Evolutionary conservation across 2,797 vertebrate genomes (phyloP), one percentile per base, ranked within the genome.

Genomic region (Catamblyrhynchus diadema): DNA sequence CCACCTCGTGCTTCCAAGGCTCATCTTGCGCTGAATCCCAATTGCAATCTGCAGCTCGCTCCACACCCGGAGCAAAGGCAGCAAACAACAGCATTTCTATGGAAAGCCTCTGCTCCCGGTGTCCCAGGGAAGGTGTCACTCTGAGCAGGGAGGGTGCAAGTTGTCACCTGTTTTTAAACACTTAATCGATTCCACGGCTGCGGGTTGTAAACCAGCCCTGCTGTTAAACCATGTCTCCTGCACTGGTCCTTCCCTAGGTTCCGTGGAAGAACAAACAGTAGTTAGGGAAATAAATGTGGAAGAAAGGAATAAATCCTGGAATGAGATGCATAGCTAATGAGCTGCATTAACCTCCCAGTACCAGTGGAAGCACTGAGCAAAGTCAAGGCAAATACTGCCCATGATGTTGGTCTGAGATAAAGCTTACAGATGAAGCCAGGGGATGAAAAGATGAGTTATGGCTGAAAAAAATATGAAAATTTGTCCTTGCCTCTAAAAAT

Each of bases 1-100:
- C 92, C 67, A 85, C 90, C 93, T 95, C 74, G 12, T 54, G 60
- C 86, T 92, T 90, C 88, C 94, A 33, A 54, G 92, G 86, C 82
- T 82, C 74, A 39, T 92, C 92, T 94, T 95, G 94, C 88, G 0
- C 94, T 94, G 94, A 93, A 95, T 95, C 79, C 90, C 92, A 95
- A 92, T 91, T 18, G 93, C 94, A 96, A 94, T 82, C 96, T 96
- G 94, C 94, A 14, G 86, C 48, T 94, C 67, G 6, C 77, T 82
- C 57, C 18, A 6, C 51, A 6, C 72, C 54, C 66, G 5, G 14
- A 42, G 86, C 17, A 4, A 16, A 81, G 82, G 82, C 93, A 95
- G 93, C 88, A 81, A 93, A 93, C 90, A 84, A 27, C 90, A 80
- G 83, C 86, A 77, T 92, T 69, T 59, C 86, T 91, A 54, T 19